Evolutionary conservation across 2,797 vertebrate genomes (phyloP).

Genomic region (Sphaeramia orbicularis): DNA sequence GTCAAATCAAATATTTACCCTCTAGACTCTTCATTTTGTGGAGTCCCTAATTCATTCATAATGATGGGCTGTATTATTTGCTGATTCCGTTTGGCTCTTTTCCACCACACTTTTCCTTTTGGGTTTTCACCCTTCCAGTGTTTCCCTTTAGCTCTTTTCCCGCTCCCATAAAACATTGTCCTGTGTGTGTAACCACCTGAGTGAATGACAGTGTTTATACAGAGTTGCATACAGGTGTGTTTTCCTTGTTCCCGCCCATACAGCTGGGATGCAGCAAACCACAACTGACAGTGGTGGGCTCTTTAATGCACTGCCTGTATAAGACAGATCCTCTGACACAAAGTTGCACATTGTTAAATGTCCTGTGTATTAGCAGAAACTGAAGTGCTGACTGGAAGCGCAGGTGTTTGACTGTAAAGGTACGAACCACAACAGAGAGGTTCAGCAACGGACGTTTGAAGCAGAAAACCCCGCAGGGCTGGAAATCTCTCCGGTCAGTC

Average conservation of each 20-base stretch:
- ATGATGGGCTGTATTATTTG: background rate
- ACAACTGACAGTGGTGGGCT: slow-evolving; percentile 53
- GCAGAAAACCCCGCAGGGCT: slow-evolving; percentile 34
- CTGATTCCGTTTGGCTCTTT: slow-evolving; percentile 12
- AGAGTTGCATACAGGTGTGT: slow-evolving; percentile 57
- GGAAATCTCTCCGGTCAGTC: slow-evolving; percentile 34
- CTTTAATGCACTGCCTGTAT: slow-evolving; percentile 20
- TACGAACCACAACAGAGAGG: slow-evolving; percentile 63
- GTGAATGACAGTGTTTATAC: slow-evolving; percentile 49
- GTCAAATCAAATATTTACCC: too few species aligned
- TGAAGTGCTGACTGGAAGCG: slow-evolving; percentile 47
- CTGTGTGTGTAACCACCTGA: slow-evolving; percentile 39
- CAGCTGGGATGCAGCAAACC: slow-evolving; percentile 53
- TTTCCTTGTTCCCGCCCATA: slow-evolving; percentile 28
- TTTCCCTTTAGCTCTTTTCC: slow-evolving; percentile 33
- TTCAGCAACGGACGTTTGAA: slow-evolving; percentile 5
- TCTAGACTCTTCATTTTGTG: background rate
- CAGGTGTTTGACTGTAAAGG: slow-evolving; percentile 71
- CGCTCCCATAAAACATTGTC: slow-evolving; percentile 37
- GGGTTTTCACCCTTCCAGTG: slow-evolving; percentile 20
- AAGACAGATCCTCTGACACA: slow-evolving; percentile 44
- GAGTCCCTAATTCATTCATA: slow-evolving; percentile 11
- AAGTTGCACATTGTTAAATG: slow-evolving; percentile 59
- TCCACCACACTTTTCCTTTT: slow-evolving; percentile 15
- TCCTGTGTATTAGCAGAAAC: slow-evolving; percentile 34